phyloP scores from a whole-genome alignment of 1,140 invertebrate genomes.

The Aphaenogaster ashmeadi region DNA sequence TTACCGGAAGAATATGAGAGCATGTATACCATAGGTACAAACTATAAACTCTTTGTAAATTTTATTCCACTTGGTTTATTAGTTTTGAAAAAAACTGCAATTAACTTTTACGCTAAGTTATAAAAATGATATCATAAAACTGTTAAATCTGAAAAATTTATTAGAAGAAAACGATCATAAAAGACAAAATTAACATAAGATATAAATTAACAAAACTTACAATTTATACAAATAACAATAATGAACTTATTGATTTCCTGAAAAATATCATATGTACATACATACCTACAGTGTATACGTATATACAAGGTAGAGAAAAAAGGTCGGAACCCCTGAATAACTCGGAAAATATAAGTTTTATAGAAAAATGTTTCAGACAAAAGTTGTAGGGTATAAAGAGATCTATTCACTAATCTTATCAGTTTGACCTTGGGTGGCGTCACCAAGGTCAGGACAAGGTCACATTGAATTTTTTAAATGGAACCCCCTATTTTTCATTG shows the following conservation, averaged over 20 bases:
- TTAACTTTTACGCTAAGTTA: too few relatives aligned
- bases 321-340: too few relatives aligned
- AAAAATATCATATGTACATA: background rate
- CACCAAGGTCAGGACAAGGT: too few relatives aligned
- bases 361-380: too few relatives aligned
- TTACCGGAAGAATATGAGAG: conserved; percentile 76
- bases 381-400: too few relatives aligned
- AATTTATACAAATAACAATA: background rate
- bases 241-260: background rate
- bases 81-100: background rate
- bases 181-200: background rate
- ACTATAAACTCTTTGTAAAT: background rate
- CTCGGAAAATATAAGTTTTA: too few relatives aligned
- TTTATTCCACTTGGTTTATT: background rate
- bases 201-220: background rate
- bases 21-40: conserved; percentile 74
- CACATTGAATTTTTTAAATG: too few relatives aligned
- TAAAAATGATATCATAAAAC: background rate
- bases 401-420: too few relatives aligned
- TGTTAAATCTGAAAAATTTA: background rate
- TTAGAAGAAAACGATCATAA: background rate
- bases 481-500: too few relatives aligned
- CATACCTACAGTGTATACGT: background rate
- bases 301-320: too few relatives aligned
- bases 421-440: too few relatives aligned